Conservation (phyloP, 2,888 invertebrate species). For the Leptura quadrifasciata region DNA sequence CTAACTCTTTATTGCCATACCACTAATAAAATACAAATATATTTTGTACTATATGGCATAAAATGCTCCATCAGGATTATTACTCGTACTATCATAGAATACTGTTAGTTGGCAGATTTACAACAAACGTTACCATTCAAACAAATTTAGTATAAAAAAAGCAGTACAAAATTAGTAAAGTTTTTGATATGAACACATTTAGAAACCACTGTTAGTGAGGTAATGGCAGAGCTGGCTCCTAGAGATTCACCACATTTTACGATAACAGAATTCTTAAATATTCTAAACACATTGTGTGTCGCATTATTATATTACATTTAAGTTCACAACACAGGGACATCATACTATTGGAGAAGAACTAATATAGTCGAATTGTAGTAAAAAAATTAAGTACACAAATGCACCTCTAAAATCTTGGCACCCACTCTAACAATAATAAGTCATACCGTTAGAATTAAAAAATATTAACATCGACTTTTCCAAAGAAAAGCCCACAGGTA, state of each 20-base stretch:
- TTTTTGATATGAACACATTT: constrained; percentile 72
- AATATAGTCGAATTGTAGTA: constrained; percentile 54
- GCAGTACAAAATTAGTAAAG: constrained; percentile 67
- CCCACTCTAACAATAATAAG: constrained; percentile 55
- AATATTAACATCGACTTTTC: constrained; percentile 59
- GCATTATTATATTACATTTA: constrained; percentile 48
- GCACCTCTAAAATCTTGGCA: constrained; percentile 66
- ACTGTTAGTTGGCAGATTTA: constrained; percentile 66
- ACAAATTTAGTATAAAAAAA: constrained; percentile 65
- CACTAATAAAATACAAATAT: constrained; percentile 68
- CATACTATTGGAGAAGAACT: constrained; percentile 54
- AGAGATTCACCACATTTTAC: constrained; percentile 69
- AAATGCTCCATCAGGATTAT: constrained; percentile 51
- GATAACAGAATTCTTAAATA: constrained; percentile 65
- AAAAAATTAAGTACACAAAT: constrained; percentile 69
- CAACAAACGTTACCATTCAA: constrained; percentile 54
- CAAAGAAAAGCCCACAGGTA: constrained; percentile 41
- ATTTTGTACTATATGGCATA: constrained; percentile 70
- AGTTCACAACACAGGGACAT: constrained; percentile 56
- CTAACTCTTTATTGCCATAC: constrained; percentile 75
- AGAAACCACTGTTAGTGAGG: constrained; percentile 69
- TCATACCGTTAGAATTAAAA: constrained; percentile 43
- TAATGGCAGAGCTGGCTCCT: constrained; percentile 71
- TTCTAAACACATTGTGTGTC: constrained; percentile 54
- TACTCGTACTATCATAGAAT: constrained; percentile 52